Evolutionary conservation across 2,113 vertebrate genomes (phyloP).

Genomic region (Ranitomeya imitator): DNA sequence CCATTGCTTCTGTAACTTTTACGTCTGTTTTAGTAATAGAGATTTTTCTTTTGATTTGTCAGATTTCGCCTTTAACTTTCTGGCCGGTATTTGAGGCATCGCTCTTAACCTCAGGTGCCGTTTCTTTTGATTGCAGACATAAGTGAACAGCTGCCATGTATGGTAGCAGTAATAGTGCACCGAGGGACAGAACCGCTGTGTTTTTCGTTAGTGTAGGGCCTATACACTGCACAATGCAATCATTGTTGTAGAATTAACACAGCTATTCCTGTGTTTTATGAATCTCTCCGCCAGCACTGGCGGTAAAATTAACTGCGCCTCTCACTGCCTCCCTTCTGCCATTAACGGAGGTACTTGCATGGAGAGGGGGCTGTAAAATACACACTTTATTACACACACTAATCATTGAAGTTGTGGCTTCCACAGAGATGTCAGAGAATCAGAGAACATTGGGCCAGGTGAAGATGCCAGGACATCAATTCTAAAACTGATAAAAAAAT

Average conservation of each 20-base stretch:
- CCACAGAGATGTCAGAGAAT: conserved; percentile 28
- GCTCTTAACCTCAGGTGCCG: neutral
- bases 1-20: neutral
- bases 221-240: conserved; percentile 45
- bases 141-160: conserved; percentile 3
- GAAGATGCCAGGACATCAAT: neutral
- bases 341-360: conserved; percentile 51
- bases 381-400: conserved; percentile 38
- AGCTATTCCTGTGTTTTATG: conserved; percentile 54
- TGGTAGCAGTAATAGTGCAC: neutral
- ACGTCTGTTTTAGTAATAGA: neutral
- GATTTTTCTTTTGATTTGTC: neutral
- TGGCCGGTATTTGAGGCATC: neutral
- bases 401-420: conserved; percentile 36
- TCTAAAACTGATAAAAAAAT: neutral
- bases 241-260: conserved; percentile 52
- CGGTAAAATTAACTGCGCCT: conserved; percentile 55
- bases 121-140: neutral
- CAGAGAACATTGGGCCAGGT: neutral
- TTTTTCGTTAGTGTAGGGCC: conserved; percentile 7
- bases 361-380: conserved; percentile 49
- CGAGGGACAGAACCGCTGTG: neutral
- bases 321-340: conserved; percentile 51
- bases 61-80: neutral
- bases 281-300: conserved; percentile 50